phyloP scores from a whole-genome alignment of 2,113 vertebrate species.

The Heterotis niloticus region DNA sequence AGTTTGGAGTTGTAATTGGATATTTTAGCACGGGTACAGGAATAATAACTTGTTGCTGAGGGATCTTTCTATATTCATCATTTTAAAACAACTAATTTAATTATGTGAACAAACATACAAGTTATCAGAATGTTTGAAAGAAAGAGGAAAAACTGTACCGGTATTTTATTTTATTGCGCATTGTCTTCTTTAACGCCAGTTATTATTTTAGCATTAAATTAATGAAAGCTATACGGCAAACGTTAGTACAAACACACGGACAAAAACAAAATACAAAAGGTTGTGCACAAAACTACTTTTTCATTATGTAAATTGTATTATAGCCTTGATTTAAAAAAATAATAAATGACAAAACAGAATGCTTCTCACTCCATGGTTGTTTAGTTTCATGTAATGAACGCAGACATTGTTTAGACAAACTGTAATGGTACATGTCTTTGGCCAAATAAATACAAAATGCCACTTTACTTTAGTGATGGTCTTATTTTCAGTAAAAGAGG shows the following conservation, averaged over 20 bases:
- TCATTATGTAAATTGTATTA: not conserved
- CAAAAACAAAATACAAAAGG: not conserved
- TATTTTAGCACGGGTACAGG: not conserved
- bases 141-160: not conserved
- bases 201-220: not conserved
- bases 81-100: not conserved
- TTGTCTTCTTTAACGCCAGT: not conserved
- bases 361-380: not conserved
- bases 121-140: not conserved
- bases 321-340: not conserved
- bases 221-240: not conserved
- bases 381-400: not conserved
- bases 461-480: not conserved
- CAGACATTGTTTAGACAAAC: constrained; percentile 7
- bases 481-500: not conserved
- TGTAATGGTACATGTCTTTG: not conserved
- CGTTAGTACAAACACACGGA: not conserved
- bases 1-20: not conserved
- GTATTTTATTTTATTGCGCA: not conserved
- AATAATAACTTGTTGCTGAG: not conserved
- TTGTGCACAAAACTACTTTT: not conserved
- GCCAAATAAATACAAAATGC: constrained; percentile 6
- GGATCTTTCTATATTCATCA: not conserved
- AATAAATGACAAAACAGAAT: not conserved
- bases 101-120: not conserved